Base-by-base conservation (phyloP, 2,888 invertebrate genomes). In the Eledona agricola region DNA sequence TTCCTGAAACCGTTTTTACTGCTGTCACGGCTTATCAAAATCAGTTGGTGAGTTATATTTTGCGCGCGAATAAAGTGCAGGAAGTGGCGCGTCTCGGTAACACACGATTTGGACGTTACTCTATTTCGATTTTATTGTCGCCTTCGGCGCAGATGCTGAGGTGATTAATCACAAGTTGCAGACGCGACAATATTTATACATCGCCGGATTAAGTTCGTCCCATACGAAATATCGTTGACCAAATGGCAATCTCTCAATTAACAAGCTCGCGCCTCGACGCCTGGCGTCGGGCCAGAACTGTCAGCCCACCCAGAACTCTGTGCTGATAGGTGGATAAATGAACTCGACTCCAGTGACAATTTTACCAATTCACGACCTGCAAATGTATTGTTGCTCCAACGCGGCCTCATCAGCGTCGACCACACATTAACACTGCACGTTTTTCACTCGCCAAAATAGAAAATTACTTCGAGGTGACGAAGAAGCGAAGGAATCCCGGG, bases 11-110 rank as follows among this genome's bases (percentile, higher is more conserved):
- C 11, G 87, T 89, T 59, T 91, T 91, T 79, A 91, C 90, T 55
- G 91, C 90, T 34, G 91, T 92, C 60, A 91, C 91, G 40, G 91
- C 91, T 56, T 91, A 91, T 80, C 91, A 91, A 76, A 91, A 91
- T 77, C 90, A 91, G 76, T 78, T 92, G 83, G 90, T 91, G 75
- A 83, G 86, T 82, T 42, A 31, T 32, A 31, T 42, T 50, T 32
- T 51, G 43, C 32, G 28, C 42, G 28, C 32, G 22, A 35, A 34
- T 43, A 38, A 49, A 40, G 40, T 20, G 29, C 35, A 34, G 51
- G 51, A 51, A 29, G 28, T 37, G 45, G n/a, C 37, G 20, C 31
- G 26, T 11, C 10, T 40, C 28, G 3, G n/a, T 35, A 35, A 35
- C 23, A 12, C 13, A 35, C 22, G 22, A 35, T 35, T 35, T 11